Conservation (phyloP, 2,797 vertebrate species). For the Synanceia verrucosa region DNA sequence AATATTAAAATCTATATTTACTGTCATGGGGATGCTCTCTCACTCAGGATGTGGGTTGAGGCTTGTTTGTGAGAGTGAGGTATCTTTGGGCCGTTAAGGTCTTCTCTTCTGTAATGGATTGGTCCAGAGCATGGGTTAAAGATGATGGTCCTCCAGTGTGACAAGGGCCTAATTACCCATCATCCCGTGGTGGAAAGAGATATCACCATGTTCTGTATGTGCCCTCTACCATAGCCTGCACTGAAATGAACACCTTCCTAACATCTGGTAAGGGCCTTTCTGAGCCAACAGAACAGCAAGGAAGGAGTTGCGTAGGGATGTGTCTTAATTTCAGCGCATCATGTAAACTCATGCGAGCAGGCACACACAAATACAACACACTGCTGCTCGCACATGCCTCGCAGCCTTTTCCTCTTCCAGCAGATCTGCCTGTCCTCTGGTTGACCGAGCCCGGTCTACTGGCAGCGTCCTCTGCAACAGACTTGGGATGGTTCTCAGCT, state of each 20-base stretch:
- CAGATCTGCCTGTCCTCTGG: constrained; percentile 58
- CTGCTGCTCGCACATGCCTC: constrained; percentile 5
- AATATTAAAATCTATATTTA: constrained; percentile 17
- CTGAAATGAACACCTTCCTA: constrained; percentile 83
- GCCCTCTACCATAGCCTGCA: constrained; percentile 73
- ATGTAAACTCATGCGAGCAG: constrained; percentile 29
- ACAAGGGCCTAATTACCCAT: constrained; percentile 82
- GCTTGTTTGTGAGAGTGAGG: constrained; percentile 55
- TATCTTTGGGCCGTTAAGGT: constrained; percentile 70
- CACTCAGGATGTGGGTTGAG: constrained; percentile 28
- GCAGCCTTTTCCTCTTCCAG: constrained; percentile 54
- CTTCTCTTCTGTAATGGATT: constrained; percentile 71
- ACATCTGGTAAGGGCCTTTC: constrained; percentile 80
- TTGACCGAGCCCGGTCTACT: constrained; percentile 65
- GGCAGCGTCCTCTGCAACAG: constrained; percentile 50
- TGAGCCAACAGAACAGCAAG: constrained; percentile 64
- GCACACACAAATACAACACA: constrained; percentile 1
- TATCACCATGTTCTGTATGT: constrained; percentile 74
- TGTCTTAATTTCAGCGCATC: constrained; percentile 48
- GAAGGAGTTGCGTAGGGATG: constrained; percentile 62
- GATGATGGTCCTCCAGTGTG: constrained; percentile 75
- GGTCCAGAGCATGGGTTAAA: constrained; percentile 73
- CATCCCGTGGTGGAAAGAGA: constrained; percentile 78
- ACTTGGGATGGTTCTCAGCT: constrained; percentile 24
- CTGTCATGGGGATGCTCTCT: constrained; percentile 20